Base-by-base conservation (phyloP, 2,113 vertebrate genomes). In the Pseudolaguvia tuberculata region DNA sequence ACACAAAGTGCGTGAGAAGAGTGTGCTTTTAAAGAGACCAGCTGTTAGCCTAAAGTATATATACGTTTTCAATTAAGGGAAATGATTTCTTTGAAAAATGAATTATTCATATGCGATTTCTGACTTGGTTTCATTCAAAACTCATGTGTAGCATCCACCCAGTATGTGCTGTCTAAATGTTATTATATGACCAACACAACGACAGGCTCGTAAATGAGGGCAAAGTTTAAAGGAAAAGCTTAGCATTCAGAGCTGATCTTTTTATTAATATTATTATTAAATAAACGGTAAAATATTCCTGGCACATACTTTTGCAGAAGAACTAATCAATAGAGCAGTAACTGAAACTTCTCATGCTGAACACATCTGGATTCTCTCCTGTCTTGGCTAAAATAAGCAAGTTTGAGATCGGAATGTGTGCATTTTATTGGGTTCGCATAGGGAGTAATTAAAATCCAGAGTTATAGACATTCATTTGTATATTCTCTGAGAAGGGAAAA, bases 401-500 rank as follows among this genome's bases (percentile, higher is more conserved):
- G 75, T 57, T 15, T 72, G 63, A 21, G 7, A 51, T 23, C 17
- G 39, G 68, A 52, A 47, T 48, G 75, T 25, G 13, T 52, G 17
- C 73, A 21, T 75, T 59, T 18, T 39, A 73, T 23, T 79, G 42
- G 27, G 56, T 62, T 76, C 39, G 51, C 77, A 66, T 75, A 68
- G 68, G 42, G 3, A 2, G n/a, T 63, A 72, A 77, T 74, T 80
- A 63, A 77, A 78, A 58, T 56, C 42, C 29, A 21, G 21, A 31
- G 52, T 73, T 48, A 47, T 5, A n/a, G 73, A 75, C 39, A 8
- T 50, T 42, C 39, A 3, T 65, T 63, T 48, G 42, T 39, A 2
- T 45, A 8, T 45, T 42, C 3, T 35, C 35, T 73, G n/a, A n/a
- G n/a, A n/a, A n/a, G n/a, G 47, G 31, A 61, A 66, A 72, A 71